Evolutionary conservation across 2,113 vertebrate species (phyloP), one percentile per base, ranked within the genome.

Genomic region (Redunca redunca): DNA sequence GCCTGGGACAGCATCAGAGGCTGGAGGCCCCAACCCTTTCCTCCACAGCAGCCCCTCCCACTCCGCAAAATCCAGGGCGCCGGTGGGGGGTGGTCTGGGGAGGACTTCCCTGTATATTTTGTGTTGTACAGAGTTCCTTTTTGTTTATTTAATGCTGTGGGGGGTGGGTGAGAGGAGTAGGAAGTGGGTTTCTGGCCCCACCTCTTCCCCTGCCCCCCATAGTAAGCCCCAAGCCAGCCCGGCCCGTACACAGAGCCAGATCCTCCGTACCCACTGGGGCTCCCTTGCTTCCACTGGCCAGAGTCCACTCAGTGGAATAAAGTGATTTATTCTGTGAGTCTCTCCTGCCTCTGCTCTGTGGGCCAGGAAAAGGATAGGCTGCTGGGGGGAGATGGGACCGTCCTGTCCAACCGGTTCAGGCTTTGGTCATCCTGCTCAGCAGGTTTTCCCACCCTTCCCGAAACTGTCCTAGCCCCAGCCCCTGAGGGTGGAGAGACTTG

Each of bases 371-470:
- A 40, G 92, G 88, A 92, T 53, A 19, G n/a, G 30, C 67, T 93
- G 52, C 60, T 81, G 48, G 50, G 77, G 95, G 90, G 30, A 26
- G 82, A 78, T 86, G 88, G 53, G 52, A 81, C 93, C 0, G 78
- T 77, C 97, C 86, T 43, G 96, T 94, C 84, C 74, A 96, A 97
- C 98, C 28, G 46, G 98, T 98, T 98, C 58, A n/a, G 78, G 52
- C 91, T 97, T 43, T 33, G 83, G 97, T 64, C 91, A 89, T 94
- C 96, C 88, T 91, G 98, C 78, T 94, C 0, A 81, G n/a, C 98
- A 97, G 98, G 98, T 98, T 98, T 97, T 90, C 94, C 93, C 30
- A n/a, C 92, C 78, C 95, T 96, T 97, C 85, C 71, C 25, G 92
- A 97, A 98, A 98, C 98, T 98, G 90, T 71, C 67, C 95, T 58